Evolutionary conservation across 1,140 invertebrate genomes (phyloP), one percentile per base, ranked within the genome.

Genomic region (Camponotus vicinus): DNA sequence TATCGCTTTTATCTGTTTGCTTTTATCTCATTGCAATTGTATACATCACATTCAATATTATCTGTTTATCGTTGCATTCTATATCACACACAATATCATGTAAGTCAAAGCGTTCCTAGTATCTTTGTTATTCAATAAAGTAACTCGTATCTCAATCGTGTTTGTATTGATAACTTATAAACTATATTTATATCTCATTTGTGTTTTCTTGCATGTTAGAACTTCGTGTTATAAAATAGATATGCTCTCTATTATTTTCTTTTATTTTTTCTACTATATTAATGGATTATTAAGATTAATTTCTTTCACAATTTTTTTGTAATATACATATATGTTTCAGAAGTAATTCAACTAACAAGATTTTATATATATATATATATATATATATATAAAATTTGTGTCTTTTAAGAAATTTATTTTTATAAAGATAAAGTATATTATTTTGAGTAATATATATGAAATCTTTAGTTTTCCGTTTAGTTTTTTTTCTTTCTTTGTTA

Each of bases 351-450:
- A 37, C 52, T 86, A 78, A 45, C 8, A 45, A 27, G 21, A 27
- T 27, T 27, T 27, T 45, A 45, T 45, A 45, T 45, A 45, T 45
- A 45, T 45, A 45, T 45, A 45, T 45, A 45, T 45, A 45, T 45
- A 45, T 45, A 45, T 45, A 45, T 45, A 40, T 40, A 40, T 40
- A 40, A 45, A 11, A 49, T 7, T 49, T 49, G 49, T 57, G 49
- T 89, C 63, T 89, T 89, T 59, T 78, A 84, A 52, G 32, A 45
- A 89, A 89, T 63, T 75, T 90, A 71, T 90, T 85, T 89, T 85
- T 88, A 82, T 61, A 70, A 59, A 86, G 57, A 70, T 34, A 88
- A 88, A 82, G 86, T 88, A 90, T 76, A 87, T 73, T 27, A 57
- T 15, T 71, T 21, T 69, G 18, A 27, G 40, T 82, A 69, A 61